These are phyloP conservation scores for Drosophila colorata DNA, from an alignment of 2,888 invertebrate species.

Conservation along the genomic window DNA sequence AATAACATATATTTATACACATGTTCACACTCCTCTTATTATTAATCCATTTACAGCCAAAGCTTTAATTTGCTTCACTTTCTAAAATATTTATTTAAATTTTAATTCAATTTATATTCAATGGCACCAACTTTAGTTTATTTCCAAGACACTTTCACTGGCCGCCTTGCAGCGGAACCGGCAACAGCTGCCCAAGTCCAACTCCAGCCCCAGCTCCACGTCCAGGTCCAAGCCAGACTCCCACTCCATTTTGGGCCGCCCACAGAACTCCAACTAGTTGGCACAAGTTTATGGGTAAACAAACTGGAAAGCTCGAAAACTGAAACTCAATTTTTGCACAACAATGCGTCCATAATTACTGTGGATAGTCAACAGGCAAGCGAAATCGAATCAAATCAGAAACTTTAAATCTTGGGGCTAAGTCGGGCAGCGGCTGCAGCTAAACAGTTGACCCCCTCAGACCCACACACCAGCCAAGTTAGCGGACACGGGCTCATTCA, in stretches of 20 bases:
- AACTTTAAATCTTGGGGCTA: slow-evolving; percentile 68
- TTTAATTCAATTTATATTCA: slow-evolving; percentile 2
- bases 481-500: slow-evolving; percentile 72
- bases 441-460: slow-evolving; percentile 25
- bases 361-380: slow-evolving; percentile 21
- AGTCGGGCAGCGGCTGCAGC: slow-evolving; percentile 60
- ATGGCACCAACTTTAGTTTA: slow-evolving; percentile 1
- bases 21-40: too few species aligned
- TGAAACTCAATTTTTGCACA: slow-evolving; percentile 75
- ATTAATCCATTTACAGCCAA: neutral
- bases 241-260: neutral
- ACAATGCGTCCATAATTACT: slow-evolving; percentile 76
- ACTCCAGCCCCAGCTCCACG: neutral
- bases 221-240: slow-evolving; percentile 1
- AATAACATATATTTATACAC: too few species aligned
- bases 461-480: neutral
- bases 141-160: slow-evolving; percentile 40
- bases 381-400: slow-evolving; percentile 70
- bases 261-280: slow-evolving; percentile 30
- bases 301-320: slow-evolving; percentile 54
- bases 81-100: slow-evolving; percentile 1
- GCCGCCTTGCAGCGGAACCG: slow-evolving; percentile 47
- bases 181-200: slow-evolving; percentile 51
- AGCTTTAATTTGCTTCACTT: neutral
- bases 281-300: slow-evolving; percentile 63